phyloP scores from a whole-genome alignment of 2,888 invertebrate species.

The Athalia rosae region DNA sequence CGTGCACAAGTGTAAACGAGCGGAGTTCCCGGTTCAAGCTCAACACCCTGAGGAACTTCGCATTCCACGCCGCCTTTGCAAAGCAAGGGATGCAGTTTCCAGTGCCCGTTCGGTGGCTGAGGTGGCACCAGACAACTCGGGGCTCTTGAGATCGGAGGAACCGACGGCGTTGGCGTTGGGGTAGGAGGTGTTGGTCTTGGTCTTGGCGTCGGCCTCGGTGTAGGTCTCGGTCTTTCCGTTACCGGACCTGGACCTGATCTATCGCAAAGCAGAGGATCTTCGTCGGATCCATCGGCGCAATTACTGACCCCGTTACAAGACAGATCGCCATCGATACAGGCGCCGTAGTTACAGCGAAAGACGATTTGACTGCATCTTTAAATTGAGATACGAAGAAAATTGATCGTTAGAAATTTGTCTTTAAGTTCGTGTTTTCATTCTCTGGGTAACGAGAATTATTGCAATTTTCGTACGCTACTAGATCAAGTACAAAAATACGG shows the following conservation, averaged over 20 bases:
- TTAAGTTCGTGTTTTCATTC: neutral
- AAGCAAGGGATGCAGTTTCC: conserved; percentile 59
- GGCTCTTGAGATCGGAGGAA: neutral
- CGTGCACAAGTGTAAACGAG: conserved; percentile 63
- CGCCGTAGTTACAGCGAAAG: conserved; percentile 72
- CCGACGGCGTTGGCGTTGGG: conserved; percentile 15
- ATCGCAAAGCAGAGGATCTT: conserved; percentile 59
- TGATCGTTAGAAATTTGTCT: neutral
- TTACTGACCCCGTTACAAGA: conserved; percentile 68
- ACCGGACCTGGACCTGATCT: neutral
- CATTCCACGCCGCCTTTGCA: conserved; percentile 59
- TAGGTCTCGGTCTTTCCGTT: neutral
- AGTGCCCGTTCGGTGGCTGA: conserved; percentile 63
- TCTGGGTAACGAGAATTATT: too few species aligned
- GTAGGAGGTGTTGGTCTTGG: conserved; percentile 16
- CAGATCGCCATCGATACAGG: conserved; percentile 68
- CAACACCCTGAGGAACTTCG: conserved; percentile 47
- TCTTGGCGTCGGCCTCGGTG: conserved; percentile 15
- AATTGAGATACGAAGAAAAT: neutral
- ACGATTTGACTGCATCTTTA: conserved; percentile 65
- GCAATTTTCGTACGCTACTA: too few species aligned
- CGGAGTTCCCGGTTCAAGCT: conserved; percentile 59
- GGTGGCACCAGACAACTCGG: conserved; percentile 58
- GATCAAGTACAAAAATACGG: too few species aligned
- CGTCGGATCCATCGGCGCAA: conserved; percentile 73